Conservation (phyloP, 2,113 vertebrate genomes). For the Aegithalos caudatus region DNA sequence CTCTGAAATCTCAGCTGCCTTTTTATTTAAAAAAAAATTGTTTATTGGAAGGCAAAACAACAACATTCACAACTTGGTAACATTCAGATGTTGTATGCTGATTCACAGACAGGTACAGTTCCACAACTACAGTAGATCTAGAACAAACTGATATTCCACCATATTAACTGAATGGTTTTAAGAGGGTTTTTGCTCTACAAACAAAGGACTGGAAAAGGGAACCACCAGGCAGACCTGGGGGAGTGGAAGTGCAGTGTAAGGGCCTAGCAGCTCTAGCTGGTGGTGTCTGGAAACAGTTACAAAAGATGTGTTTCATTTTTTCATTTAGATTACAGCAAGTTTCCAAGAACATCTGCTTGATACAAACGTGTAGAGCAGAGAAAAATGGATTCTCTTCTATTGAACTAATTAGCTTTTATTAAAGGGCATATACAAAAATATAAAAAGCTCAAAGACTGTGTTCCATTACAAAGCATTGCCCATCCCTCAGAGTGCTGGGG, state of each 20-base stretch:
- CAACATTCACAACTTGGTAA: conserved; percentile 68
- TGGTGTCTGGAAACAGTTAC: conserved; percentile 15
- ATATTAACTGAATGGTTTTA: background rate
- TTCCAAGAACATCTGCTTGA: background rate
- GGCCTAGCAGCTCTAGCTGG: background rate
- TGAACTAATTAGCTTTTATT: conserved; percentile 21
- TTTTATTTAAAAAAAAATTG: conserved; percentile 46
- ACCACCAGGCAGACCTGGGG: background rate
- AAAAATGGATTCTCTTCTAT: conserved; percentile 10
- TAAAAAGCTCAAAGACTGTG: conserved; percentile 51
- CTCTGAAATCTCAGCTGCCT: background rate
- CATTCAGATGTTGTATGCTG: conserved; percentile 34
- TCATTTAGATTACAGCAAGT: background rate
- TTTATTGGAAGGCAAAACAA: conserved; percentile 79
- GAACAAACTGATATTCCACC: conserved; percentile 51
- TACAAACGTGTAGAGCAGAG: conserved; percentile 33
- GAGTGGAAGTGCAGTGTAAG: background rate
- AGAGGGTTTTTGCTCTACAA: conserved; percentile 56
- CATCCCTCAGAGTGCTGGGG: background rate
- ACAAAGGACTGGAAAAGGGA: background rate
- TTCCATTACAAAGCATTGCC: conserved; percentile 20
- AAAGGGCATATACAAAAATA: conserved; percentile 61
- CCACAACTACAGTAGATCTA: conserved; percentile 70
- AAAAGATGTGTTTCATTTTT: background rate
- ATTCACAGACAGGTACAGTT: conserved; percentile 54